A percentile compares a stretch with the other conserved stretches of the same genome.
Evolutionary conservation across 2,888 invertebrate species (phyloP).

Genomic region (Pelosia muscerda): DNA sequence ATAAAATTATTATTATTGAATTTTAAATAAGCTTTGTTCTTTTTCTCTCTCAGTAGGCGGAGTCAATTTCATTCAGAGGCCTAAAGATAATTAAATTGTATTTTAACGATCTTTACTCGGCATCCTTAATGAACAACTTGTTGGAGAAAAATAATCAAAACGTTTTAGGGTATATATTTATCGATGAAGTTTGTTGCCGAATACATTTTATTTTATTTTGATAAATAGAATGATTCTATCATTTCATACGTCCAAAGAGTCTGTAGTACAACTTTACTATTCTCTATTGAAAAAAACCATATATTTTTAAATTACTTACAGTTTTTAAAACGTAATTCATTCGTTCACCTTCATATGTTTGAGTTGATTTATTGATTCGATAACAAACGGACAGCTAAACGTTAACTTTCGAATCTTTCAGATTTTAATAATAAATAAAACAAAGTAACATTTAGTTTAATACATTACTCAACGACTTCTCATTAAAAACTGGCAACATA

Average conservation of each 20-base stretch:
- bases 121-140: slow-evolving; percentile 8
- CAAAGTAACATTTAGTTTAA: background rate
- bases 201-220: background rate
- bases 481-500: background rate
- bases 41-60: slow-evolving; percentile 2
- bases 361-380: slow-evolving; percentile 8
- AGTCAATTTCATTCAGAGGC: slow-evolving; percentile 20
- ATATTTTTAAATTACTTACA: background rate
- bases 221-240: background rate
- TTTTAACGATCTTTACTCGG: slow-evolving; percentile 18
- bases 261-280: background rate
- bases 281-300: background rate
- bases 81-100: slow-evolving; percentile 22
- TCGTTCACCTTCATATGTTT: background rate
- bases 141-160: slow-evolving; percentile 4
- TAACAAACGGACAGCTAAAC: slow-evolving; percentile 3
- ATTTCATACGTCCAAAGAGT: background rate
- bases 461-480: background rate
- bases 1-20: too few species aligned
- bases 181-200: slow-evolving; percentile 3
- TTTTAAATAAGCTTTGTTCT: too few species aligned
- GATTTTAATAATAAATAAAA: background rate
- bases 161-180: slow-evolving; percentile 6
- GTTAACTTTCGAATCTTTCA: slow-evolving; percentile 15
- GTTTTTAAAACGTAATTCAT: background rate